Evolutionary conservation across 2,797 vertebrate species (phyloP).

Genomic region (Tapera naevia): DNA sequence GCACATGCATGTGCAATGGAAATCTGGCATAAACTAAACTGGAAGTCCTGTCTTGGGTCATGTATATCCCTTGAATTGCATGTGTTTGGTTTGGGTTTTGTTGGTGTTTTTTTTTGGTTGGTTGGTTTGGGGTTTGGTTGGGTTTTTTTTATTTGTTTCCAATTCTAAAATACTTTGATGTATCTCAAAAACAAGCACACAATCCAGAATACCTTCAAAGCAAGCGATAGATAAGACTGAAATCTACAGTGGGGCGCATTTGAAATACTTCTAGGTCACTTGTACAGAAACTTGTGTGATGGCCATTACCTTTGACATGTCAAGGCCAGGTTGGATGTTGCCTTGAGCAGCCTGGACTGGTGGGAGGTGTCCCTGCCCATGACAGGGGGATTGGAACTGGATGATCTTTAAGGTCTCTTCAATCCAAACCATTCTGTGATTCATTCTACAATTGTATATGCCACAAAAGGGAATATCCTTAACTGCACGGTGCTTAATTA

Average conservation of each 20-base stretch:
- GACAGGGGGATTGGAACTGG: too few species aligned
- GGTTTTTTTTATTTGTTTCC: background rate
- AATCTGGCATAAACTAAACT: background rate
- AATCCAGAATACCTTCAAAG: background rate
- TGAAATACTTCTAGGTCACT: background rate
- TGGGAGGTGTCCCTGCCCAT: too few species aligned
- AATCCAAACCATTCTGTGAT: too few species aligned
- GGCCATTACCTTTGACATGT: background rate
- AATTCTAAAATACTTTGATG: background rate
- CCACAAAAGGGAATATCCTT: background rate
- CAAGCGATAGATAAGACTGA: background rate
- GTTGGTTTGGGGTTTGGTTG: too few species aligned
- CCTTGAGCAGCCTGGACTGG: too few species aligned
- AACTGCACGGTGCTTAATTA: background rate
- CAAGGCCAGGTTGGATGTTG: too few species aligned
- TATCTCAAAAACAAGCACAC: background rate
- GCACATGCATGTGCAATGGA: background rate
- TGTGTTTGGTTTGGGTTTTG: too few species aligned
- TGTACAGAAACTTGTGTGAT: background rate
- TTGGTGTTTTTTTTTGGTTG: background rate
- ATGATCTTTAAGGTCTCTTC: too few species aligned
- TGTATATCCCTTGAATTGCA: background rate
- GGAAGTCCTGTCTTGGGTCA: background rate
- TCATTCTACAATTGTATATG: background rate
- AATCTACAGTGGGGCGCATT: background rate